Evolutionary conservation across 1,140 invertebrate species (phyloP).

Genomic region (Orussus abietinus): DNA sequence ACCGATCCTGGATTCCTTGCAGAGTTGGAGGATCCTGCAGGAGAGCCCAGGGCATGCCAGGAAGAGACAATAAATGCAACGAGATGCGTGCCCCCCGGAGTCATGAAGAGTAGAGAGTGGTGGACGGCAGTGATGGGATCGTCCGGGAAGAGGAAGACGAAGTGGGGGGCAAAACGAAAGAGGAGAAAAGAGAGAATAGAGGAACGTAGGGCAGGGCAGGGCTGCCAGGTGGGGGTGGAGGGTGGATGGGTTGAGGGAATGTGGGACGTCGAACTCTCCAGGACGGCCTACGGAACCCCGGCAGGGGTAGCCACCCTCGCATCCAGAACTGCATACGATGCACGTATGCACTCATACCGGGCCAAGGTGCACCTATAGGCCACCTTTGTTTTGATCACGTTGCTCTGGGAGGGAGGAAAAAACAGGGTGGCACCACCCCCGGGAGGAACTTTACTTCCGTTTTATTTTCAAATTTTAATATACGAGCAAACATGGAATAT

Average conservation of each 20-base stretch:
- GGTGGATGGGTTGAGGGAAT: constrained; percentile 23
- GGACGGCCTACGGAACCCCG: constrained; percentile 17
- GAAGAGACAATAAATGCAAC: constrained; percentile 26
- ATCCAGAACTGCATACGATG: neutral
- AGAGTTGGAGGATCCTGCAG: neutral
- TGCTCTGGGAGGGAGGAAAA: too few relatives aligned
- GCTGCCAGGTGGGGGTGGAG: constrained; percentile 8
- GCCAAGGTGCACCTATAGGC: constrained; percentile 1
- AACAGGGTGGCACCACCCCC: too few relatives aligned
- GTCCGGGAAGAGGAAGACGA: neutral
- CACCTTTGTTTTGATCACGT: constrained; percentile 14
- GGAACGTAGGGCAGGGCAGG: constrained; percentile 1
- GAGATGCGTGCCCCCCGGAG: constrained; percentile 17
- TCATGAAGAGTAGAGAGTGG: constrained; percentile 1
- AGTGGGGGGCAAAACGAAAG: constrained; percentile 1
- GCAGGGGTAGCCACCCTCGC: neutral
- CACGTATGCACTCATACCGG: neutral
- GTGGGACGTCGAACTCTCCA: constrained; percentile 36
- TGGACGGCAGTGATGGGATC: neutral
- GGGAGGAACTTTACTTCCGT: too few relatives aligned
- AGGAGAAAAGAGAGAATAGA: constrained; percentile 13
- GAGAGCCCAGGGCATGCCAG: neutral
- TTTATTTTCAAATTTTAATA: too few relatives aligned
- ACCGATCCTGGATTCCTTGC: neutral
- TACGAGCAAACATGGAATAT: too few relatives aligned